These are phyloP conservation scores for Sebastes alutus DNA, from an alignment of 2,797 vertebrate genomes.

Conservation along the genomic window DNA sequence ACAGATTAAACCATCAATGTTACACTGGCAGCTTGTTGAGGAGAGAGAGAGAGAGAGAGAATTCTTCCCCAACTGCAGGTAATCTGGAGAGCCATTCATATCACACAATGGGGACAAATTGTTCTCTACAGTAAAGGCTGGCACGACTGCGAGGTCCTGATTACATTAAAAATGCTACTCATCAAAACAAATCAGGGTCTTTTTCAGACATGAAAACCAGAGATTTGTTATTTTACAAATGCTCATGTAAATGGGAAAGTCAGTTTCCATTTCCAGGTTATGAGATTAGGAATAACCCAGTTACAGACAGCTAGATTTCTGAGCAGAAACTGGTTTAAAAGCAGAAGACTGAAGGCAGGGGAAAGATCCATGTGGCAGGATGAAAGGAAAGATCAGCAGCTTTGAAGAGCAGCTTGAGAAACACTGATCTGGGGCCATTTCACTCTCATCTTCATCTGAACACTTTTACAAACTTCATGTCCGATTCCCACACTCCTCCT, in stretches of 20 bases:
- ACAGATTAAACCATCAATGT: conserved; percentile 65
- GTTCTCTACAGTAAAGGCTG: conserved; percentile 22
- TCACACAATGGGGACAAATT: conserved; percentile 41
- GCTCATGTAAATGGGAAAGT: neutral
- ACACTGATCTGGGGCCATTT: neutral
- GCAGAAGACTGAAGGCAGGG: neutral
- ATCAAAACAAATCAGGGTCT: neutral
- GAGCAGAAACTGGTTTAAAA: neutral
- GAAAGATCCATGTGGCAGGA: neutral
- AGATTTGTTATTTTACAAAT: neutral
- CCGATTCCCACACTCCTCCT: neutral
- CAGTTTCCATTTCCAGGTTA: neutral
- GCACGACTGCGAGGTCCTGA: neutral
- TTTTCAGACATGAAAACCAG: neutral
- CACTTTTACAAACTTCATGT: neutral
- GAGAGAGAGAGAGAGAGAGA: conserved; percentile 24
- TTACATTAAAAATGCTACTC: neutral
- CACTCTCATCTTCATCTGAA: neutral
- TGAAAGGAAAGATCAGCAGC: neutral
- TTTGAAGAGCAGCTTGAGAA: neutral
- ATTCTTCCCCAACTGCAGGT: conserved; percentile 54
- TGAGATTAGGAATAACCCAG: neutral
- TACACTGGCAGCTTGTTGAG: conserved; percentile 50
- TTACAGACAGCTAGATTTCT: neutral
- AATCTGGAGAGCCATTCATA: conserved; percentile 67